These are phyloP conservation scores for Melipona quadrifasciata DNA, from an alignment of 1,140 invertebrate genomes.

Conservation along the genomic window DNA sequence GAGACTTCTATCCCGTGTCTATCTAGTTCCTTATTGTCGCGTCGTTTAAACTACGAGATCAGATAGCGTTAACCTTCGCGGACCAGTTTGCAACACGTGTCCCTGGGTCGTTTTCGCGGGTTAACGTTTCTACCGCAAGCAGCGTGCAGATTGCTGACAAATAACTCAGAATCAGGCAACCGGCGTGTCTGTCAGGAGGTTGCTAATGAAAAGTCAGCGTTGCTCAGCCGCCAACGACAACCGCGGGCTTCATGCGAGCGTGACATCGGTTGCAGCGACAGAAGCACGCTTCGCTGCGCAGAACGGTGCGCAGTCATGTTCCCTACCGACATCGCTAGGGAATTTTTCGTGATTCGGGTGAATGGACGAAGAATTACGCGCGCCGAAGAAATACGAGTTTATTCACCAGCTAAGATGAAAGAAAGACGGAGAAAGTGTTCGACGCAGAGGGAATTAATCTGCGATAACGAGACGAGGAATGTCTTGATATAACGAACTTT, in stretches of 20 bases:
- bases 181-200: background rate
- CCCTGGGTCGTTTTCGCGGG: slow-evolving; percentile 38
- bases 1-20: slow-evolving; percentile 17
- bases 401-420: background rate
- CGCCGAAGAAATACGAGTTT: slow-evolving; percentile 42
- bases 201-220: slow-evolving; percentile 23
- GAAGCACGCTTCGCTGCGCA: slow-evolving; percentile 57
- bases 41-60: slow-evolving; percentile 14
- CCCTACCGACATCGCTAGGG: slow-evolving; percentile 36
- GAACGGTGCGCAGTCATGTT: slow-evolving; percentile 46
- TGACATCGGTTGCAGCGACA: slow-evolving; percentile 55
- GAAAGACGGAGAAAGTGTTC: slow-evolving; percentile 24
- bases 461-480: background rate
- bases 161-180: slow-evolving; percentile 50
- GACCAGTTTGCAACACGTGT: slow-evolving; percentile 31
- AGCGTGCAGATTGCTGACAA: slow-evolving; percentile 43
- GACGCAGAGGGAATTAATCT: background rate
- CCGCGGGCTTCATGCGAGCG: slow-evolving; percentile 28
- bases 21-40: slow-evolving; percentile 13
- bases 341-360: slow-evolving; percentile 81
- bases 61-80: slow-evolving; percentile 40
- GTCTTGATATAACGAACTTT: background rate
- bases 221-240: slow-evolving; percentile 27
- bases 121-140: slow-evolving; percentile 20
- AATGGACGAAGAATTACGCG: slow-evolving; percentile 75